These are phyloP conservation scores for Echinops telfairi DNA, from an alignment of 2,113 vertebrate genomes.

Conservation along the genomic window DNA sequence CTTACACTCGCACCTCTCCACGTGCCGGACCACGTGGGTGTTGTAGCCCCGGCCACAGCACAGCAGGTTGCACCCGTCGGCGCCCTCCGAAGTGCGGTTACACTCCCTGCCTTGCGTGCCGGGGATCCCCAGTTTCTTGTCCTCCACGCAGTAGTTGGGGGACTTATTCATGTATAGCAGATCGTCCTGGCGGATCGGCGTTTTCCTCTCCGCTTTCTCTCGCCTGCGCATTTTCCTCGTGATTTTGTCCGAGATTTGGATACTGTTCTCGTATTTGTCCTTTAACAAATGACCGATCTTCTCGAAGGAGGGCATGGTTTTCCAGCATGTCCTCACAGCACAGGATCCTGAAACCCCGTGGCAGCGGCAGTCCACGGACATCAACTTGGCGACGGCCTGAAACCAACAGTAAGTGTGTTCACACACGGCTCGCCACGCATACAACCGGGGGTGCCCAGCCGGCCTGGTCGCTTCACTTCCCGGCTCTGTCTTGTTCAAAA, in stretches of 20 bases:
- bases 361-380: constrained; percentile 97
- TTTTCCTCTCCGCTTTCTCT: constrained; percentile 90
- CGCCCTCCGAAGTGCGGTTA: constrained; percentile 92
- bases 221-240: constrained; percentile 91
- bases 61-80: constrained; percentile 94
- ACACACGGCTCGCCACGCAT: neutral
- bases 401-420: constrained; percentile 75
- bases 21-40: constrained; percentile 94
- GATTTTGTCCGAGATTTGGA: constrained; percentile 92
- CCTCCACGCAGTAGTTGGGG: constrained; percentile 96
- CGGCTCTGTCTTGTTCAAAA: constrained; percentile 20
- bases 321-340: constrained; percentile 98
- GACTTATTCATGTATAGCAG: constrained; percentile 96
- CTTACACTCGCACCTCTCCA: constrained; percentile 96
- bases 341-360: constrained; percentile 99
- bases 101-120: constrained; percentile 96
- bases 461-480: neutral
- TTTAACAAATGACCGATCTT: constrained; percentile 94
- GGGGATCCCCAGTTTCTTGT: constrained; percentile 90
- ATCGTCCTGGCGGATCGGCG: constrained; percentile 89
- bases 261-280: constrained; percentile 94
- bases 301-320: constrained; percentile 94
- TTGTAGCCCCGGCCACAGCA: constrained; percentile 98
- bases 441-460: neutral
- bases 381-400: constrained; percentile 94